These are phyloP conservation scores for Aphidoletes aphidimyza DNA, from an alignment of 2,888 invertebrate species.

Conservation along the genomic window DNA sequence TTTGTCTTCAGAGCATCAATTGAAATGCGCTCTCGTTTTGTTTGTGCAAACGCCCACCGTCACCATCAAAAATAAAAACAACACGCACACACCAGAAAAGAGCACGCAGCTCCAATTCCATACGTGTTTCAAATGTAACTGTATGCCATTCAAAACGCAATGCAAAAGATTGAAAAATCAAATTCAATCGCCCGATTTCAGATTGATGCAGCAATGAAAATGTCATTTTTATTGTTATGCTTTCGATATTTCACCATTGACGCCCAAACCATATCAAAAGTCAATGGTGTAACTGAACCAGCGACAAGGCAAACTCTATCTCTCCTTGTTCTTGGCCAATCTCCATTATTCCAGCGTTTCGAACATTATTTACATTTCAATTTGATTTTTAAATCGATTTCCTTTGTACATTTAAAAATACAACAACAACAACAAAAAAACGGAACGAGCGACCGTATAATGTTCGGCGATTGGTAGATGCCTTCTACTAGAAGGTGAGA, in stretches of 20 bases:
- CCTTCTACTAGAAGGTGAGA: too few relatives aligned
- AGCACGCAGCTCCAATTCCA: too few relatives aligned
- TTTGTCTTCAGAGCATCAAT: background rate
- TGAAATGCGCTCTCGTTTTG: background rate
- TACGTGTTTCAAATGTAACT: too few relatives aligned
- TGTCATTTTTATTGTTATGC: slow-evolving; percentile 45
- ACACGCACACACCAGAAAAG: background rate
- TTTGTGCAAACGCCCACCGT: background rate
- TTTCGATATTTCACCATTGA: background rate
- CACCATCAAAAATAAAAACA: too few relatives aligned
- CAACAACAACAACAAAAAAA: too few relatives aligned
- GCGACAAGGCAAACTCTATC: too few relatives aligned
- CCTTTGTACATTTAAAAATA: background rate
- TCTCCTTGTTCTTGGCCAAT: too few relatives aligned
- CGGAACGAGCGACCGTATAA: too few relatives aligned
- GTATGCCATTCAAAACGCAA: background rate
- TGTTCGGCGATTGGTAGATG: too few relatives aligned
- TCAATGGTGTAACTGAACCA: too few relatives aligned
- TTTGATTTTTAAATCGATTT: slow-evolving; percentile 38
- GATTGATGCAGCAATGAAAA: slow-evolving; percentile 45
- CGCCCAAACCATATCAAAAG: background rate
- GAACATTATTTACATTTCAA: slow-evolving; percentile 52
- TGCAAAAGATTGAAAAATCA: background rate
- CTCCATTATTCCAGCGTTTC: slow-evolving; percentile 1
- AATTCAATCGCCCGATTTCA: background rate